These are phyloP conservation scores for Megastigmus dorsalis DNA, from an alignment of 2,888 invertebrate genomes.

Conservation along the genomic window DNA sequence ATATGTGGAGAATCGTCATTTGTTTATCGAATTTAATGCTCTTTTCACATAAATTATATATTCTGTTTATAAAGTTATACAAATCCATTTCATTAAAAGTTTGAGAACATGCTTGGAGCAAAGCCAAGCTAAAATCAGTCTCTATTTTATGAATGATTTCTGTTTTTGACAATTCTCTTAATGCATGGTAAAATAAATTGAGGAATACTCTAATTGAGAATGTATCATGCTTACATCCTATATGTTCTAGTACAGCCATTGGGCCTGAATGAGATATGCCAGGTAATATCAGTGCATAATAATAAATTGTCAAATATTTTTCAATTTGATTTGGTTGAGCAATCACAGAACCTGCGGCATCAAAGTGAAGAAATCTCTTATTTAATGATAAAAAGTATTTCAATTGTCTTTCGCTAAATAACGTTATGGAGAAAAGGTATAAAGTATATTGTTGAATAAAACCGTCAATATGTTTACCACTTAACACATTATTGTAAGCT, in stretches of 20 bases:
- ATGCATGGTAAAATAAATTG: background rate
- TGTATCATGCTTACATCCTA: too few relatives aligned
- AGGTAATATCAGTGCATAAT: background rate
- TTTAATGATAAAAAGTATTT: background rate
- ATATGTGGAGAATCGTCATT: too few relatives aligned
- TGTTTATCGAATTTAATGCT: too few relatives aligned
- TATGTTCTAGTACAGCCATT: too few relatives aligned
- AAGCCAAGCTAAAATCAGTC: background rate
- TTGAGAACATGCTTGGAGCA: background rate
- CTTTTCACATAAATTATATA: background rate
- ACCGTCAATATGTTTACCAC: too few relatives aligned
- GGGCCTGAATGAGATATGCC: too few relatives aligned
- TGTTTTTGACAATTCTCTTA: background rate
- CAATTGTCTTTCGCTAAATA: background rate
- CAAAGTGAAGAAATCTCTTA: background rate
- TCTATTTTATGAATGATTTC: background rate
- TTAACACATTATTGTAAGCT: too few relatives aligned
- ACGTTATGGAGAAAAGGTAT: too few relatives aligned
- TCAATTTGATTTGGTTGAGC: background rate
- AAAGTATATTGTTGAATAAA: too few relatives aligned
- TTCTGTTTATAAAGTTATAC: background rate
- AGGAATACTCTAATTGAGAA: background rate
- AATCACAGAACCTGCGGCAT: background rate
- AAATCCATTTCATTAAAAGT: background rate
- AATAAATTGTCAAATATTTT: background rate